Percentiles rank a stretch among this genome's conserved stretches.
phyloP scores from a whole-genome alignment of 2,113 vertebrate species.

The Pungitius pungitius region DNA sequence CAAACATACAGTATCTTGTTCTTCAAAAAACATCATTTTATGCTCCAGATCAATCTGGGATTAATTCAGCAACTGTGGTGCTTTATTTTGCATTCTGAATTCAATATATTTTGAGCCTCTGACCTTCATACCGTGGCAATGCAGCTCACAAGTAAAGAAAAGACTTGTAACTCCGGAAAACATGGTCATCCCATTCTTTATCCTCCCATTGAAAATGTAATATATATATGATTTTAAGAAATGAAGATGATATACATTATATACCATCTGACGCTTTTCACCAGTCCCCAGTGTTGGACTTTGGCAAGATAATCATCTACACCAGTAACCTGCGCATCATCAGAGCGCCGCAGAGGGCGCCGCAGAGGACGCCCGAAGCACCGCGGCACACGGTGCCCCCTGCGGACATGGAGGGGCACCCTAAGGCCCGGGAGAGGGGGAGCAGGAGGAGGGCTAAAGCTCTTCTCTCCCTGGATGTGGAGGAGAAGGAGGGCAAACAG shows the following conservation, averaged over 20 bases:
- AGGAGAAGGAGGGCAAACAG: constrained; percentile 55
- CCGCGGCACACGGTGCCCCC: constrained; percentile 73
- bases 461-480: constrained; percentile 31
- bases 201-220: not conserved
- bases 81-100: not conserved
- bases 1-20: too few relatives aligned
- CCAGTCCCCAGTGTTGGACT: constrained; percentile 87
- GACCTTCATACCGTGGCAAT: not conserved
- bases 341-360: constrained; percentile 85
- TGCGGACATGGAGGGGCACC: constrained; percentile 72
- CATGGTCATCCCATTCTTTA: not conserved
- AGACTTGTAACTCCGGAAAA: too few relatives aligned
- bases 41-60: not conserved
- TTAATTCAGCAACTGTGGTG: not conserved
- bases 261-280: constrained; percentile 8
- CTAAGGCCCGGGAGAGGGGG: constrained; percentile 58
- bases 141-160: not conserved
- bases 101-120: not conserved
- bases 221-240: not conserved
- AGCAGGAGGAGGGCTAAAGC: constrained; percentile 61
- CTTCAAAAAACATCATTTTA: not conserved
- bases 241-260: not conserved
- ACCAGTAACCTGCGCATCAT: constrained; percentile 97
- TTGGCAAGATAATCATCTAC: constrained; percentile 98
- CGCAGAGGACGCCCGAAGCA: constrained; percentile 82